Evolutionary conservation across 92 coral and sea anemone species (phyloP).

Genomic region (Blastomussa wellsi): DNA sequence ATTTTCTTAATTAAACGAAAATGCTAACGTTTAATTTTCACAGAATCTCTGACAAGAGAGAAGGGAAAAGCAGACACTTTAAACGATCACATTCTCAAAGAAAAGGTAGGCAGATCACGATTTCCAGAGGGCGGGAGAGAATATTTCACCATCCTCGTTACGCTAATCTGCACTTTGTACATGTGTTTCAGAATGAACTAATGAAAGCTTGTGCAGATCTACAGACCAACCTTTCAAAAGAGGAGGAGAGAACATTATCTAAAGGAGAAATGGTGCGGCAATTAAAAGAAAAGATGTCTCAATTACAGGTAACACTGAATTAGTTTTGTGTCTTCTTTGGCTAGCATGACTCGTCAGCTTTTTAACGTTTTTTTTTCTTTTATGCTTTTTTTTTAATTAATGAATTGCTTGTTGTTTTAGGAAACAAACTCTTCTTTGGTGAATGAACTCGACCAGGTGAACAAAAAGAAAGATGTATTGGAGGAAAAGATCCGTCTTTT

Average conservation of each 20-base stretch:
- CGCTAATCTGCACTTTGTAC: background rate
- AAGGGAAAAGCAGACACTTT: slow-evolving; percentile 45
- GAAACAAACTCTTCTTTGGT: slow-evolving; percentile 41
- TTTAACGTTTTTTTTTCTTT: background rate
- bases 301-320: slow-evolving; percentile 11
- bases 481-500: slow-evolving; percentile 47
- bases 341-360: no score
- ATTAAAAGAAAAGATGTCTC: slow-evolving; percentile 19
- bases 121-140: background rate
- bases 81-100: slow-evolving; percentile 36
- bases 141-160: background rate
- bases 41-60: slow-evolving; percentile 46
- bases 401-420: slow-evolving; percentile 24
- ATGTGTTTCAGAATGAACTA: slow-evolving; percentile 22
- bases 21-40: no score
- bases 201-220: slow-evolving; percentile 27
- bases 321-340: background rate
- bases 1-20: no score
- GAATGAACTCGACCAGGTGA: slow-evolving; percentile 47
- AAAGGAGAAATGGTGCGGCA: slow-evolving; percentile 35
- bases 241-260: slow-evolving; percentile 15
- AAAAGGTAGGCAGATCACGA: slow-evolving; percentile 18
- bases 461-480: slow-evolving; percentile 43
- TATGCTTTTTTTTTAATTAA: background rate
- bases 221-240: slow-evolving; percentile 27